A percentile compares a stretch with the other conserved stretches of the same genome.
Conservation (phyloP, 2,888 invertebrate species). For the Cynaeus angustus region DNA sequence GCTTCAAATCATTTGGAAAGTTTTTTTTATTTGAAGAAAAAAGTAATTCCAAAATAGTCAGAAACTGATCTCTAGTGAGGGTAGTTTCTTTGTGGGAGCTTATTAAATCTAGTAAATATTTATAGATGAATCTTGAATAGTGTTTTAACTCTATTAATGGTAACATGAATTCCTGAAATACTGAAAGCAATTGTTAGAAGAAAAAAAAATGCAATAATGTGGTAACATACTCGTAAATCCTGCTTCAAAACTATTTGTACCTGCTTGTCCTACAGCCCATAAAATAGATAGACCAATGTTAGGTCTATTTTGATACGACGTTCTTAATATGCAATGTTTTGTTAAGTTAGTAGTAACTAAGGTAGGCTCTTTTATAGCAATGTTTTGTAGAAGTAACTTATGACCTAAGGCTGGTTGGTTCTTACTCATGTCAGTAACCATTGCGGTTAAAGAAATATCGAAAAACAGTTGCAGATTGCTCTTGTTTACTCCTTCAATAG, state of each 20-base stretch:
- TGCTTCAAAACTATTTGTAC: conserved; percentile 77
- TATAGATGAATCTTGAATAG: conserved; percentile 79
- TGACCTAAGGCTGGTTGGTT: conserved; percentile 80
- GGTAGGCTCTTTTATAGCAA: conserved; percentile 79
- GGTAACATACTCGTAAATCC: conserved; percentile 78
- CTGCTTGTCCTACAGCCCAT: conserved; percentile 86
- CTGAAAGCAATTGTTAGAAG: conserved; percentile 71
- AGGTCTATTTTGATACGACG: conserved; percentile 85
- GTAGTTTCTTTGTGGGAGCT: conserved; percentile 54
- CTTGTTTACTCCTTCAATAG: conserved; percentile 77
- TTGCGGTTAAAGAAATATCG: conserved; percentile 80
- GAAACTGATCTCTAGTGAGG: conserved; percentile 73
- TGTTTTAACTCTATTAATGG: conserved; percentile 82
- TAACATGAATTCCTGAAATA: conserved; percentile 84
- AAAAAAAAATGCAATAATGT: background rate
- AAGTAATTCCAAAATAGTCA: conserved; percentile 77
- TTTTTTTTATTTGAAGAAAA: conserved; percentile 73
- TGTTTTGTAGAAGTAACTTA: conserved; percentile 81
- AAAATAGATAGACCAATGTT: conserved; percentile 82
- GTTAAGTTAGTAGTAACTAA: conserved; percentile 77
- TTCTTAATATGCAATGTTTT: conserved; percentile 78
- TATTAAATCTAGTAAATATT: conserved; percentile 75
- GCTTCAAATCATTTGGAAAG: conserved; percentile 74
- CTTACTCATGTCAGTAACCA: conserved; percentile 84
- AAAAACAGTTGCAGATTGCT: conserved; percentile 80